Conservation (phyloP, 1,140 invertebrate species). For the Papilio dardanus region DNA sequence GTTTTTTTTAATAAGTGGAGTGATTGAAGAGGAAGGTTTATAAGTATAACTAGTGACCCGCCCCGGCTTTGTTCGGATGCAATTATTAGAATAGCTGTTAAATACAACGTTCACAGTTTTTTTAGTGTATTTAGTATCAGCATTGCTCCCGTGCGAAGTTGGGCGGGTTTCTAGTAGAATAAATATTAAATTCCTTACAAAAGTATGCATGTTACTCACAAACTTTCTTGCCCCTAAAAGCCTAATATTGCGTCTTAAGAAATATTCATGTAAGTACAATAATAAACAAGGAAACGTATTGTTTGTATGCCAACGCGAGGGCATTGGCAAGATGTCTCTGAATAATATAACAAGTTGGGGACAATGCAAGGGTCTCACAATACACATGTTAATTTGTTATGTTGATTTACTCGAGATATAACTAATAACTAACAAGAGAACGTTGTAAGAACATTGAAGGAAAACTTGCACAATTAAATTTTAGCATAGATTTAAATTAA, state of each 20-base stretch:
- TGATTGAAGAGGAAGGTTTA: no score
- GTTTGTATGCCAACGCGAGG: conserved; percentile 15
- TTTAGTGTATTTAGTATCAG: no score
- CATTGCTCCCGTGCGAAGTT: no score
- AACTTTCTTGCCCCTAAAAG: conserved; percentile 18
- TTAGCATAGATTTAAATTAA: neutral
- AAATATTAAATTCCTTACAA: neutral
- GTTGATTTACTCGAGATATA: neutral
- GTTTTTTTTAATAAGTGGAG: no score
- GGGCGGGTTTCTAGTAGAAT: neutral
- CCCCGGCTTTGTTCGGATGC: no score
- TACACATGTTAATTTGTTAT: conserved; percentile 8
- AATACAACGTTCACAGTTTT: no score
- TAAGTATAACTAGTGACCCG: no score
- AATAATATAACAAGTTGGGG: conserved; percentile 18
- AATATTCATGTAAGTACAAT: neutral
- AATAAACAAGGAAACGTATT: conserved; percentile 14
- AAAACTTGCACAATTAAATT: neutral
- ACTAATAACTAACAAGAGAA: no score
- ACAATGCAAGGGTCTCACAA: neutral
- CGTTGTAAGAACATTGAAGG: no score
- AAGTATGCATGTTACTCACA: neutral
- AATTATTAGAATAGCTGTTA: no score
- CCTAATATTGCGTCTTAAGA: neutral
- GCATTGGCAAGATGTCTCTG: conserved; percentile 16